Evolutionary conservation across 2,888 invertebrate species (phyloP).

Genomic region (Stratiomys singularior): DNA sequence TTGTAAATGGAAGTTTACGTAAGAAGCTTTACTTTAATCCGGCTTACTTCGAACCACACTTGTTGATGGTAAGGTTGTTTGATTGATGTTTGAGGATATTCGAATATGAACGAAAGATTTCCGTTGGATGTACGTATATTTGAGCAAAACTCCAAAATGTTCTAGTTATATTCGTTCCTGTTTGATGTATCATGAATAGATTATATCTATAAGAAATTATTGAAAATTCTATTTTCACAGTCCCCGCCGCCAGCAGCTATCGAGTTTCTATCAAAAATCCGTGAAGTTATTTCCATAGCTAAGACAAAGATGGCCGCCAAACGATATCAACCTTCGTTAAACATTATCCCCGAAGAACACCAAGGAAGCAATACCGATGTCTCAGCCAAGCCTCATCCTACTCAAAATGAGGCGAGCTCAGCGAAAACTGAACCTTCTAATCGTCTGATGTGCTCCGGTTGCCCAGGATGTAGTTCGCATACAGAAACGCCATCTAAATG

Average conservation of each 20-base stretch:
- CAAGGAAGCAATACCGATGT: conserved; percentile 68
- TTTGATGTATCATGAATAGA: background rate
- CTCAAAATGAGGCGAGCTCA: background rate
- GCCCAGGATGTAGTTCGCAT: conserved; percentile 71
- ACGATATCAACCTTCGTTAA: conserved; percentile 80
- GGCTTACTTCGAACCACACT: conserved; percentile 89
- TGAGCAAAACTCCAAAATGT: background rate
- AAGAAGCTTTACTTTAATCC: conserved; percentile 89
- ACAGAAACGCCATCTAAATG: conserved; percentile 48
- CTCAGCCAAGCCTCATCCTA: conserved; percentile 55
- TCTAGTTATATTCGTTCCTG: conserved; percentile 10
- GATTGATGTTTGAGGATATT: too few relatives aligned
- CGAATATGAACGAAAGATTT: conserved; percentile 8
- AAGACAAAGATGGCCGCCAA: conserved; percentile 88
- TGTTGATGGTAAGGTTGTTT: conserved; percentile 75
- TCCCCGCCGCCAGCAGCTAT: conserved; percentile 90
- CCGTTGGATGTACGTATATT: background rate
- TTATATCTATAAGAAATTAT: background rate
- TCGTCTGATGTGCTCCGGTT: conserved; percentile 66
- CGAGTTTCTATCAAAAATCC: conserved; percentile 88
- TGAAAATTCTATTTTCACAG: too few relatives aligned
- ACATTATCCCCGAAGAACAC: conserved; percentile 83
- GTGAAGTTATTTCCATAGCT: conserved; percentile 90
- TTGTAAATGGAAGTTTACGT: conserved; percentile 75
- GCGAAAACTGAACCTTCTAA: conserved; percentile 64